A percentile compares a stretch with the other conserved stretches of the same genome.
Conservation (phyloP, 2,888 invertebrate species). For the Acheta domesticus region DNA sequence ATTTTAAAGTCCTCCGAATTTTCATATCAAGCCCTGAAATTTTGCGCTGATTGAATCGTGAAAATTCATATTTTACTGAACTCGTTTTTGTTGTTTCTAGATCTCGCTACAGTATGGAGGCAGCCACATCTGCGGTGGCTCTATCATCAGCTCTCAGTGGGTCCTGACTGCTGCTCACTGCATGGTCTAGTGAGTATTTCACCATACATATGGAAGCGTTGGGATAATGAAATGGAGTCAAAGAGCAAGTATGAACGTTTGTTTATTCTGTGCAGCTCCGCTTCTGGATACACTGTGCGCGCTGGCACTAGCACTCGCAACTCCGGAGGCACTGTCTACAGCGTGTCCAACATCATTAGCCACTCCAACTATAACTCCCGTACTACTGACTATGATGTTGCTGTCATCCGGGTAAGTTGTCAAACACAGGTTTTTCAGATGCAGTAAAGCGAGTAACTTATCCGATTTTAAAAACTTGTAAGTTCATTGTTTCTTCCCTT, state of each 20-base stretch:
- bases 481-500: too few species aligned
- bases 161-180: slow-evolving; percentile 56
- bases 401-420: slow-evolving; percentile 45
- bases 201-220: too few species aligned
- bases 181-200: slow-evolving; percentile 36
- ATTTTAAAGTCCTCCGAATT: too few species aligned
- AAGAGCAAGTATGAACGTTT: too few species aligned
- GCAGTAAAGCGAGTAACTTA: neutral
- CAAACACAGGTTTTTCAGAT: neutral
- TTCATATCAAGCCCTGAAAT: too few species aligned
- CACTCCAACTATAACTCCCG: slow-evolving; percentile 44
- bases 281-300: slow-evolving; percentile 24
- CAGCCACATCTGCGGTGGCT: slow-evolving; percentile 54
- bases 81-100: too few species aligned
- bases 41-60: too few species aligned
- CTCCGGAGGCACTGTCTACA: slow-evolving; percentile 37
- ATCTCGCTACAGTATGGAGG: slow-evolving; percentile 50
- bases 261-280: neutral
- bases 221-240: too few species aligned
- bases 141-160: slow-evolving; percentile 51
- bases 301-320: slow-evolving; percentile 41
- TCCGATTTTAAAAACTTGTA: too few species aligned
- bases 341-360: slow-evolving; percentile 42
- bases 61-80: too few species aligned
- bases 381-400: slow-evolving; percentile 50